Percentiles rank a stretch among this genome's conserved stretches.
Evolutionary conservation across 2,113 vertebrate genomes (phyloP).

Genomic region (Paramisgurnus dabryanus): DNA sequence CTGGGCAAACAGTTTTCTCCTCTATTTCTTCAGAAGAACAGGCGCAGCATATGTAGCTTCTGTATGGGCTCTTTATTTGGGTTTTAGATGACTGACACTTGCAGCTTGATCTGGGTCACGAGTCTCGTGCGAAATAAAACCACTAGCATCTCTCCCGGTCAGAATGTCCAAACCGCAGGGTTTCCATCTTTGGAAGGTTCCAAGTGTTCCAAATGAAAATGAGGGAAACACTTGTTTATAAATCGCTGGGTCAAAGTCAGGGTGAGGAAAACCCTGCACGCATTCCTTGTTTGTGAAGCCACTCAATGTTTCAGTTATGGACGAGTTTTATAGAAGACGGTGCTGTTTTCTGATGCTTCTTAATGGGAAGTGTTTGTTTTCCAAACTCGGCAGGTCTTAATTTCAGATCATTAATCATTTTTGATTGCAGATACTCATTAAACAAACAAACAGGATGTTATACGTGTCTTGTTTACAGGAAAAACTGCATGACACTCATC

Average conservation of each 20-base stretch:
- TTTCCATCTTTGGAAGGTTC: constrained; percentile 35
- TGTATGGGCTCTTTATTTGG: constrained; percentile 49
- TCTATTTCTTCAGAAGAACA: constrained; percentile 37
- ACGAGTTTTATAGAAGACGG: not conserved
- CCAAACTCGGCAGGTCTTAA: not conserved
- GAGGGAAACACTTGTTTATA: constrained; percentile 35
- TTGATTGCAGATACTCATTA: constrained; percentile 2
- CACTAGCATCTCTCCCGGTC: constrained; percentile 22
- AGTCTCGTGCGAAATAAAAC: constrained; percentile 31
- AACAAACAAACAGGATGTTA: not conserved
- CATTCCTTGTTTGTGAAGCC: not conserved
- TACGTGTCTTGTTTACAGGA: not conserved
- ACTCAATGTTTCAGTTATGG: not conserved
- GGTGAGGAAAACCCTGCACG: constrained; percentile 1
- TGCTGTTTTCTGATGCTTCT: not conserved
- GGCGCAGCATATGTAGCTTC: constrained; percentile 14
- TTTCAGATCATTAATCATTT: constrained; percentile 18
- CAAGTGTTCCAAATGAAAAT: constrained; percentile 1
- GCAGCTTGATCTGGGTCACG: constrained; percentile 14
- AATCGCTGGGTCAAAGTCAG: not conserved
- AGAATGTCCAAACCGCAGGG: constrained; percentile 26
- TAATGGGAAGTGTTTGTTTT: not conserved
- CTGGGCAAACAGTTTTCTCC: constrained; percentile 53
- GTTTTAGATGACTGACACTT: not conserved
- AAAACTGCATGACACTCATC: not conserved